Conservation (phyloP, 2,797 vertebrate species). For the Falco columbarius region DNA sequence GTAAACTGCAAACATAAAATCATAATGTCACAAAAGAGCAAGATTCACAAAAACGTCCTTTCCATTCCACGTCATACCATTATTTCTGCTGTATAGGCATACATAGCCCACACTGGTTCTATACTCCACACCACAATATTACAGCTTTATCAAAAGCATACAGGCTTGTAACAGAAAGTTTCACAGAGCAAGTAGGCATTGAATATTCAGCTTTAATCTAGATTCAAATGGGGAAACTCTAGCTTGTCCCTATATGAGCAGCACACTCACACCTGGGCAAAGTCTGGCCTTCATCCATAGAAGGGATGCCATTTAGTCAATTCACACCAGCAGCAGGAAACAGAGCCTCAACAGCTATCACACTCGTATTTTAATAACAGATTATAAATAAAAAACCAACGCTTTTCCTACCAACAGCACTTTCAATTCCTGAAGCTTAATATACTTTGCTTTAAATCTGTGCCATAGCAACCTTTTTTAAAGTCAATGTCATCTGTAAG, state of each 20-base stretch:
- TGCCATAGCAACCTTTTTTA: slow-evolving; percentile 18
- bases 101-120: background rate
- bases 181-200: background rate
- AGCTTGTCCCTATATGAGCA: background rate
- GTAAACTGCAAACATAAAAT: background rate
- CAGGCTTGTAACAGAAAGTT: background rate
- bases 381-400: background rate
- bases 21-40: background rate
- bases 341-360: background rate
- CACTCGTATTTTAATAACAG: background rate
- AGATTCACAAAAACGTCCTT: background rate
- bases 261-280: background rate
- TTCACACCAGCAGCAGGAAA: background rate
- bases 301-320: background rate
- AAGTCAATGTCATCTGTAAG: slow-evolving; percentile 37
- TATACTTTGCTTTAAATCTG: slow-evolving; percentile 27
- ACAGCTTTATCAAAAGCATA: background rate
- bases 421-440: background rate
- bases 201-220: background rate
- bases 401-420: background rate
- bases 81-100: background rate
- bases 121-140: background rate
- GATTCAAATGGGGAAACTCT: background rate
- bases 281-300: background rate
- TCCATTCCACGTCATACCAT: background rate